These are phyloP conservation scores for Megastigmus dorsalis DNA, from an alignment of 2,888 invertebrate species.

Conservation along the genomic window DNA sequence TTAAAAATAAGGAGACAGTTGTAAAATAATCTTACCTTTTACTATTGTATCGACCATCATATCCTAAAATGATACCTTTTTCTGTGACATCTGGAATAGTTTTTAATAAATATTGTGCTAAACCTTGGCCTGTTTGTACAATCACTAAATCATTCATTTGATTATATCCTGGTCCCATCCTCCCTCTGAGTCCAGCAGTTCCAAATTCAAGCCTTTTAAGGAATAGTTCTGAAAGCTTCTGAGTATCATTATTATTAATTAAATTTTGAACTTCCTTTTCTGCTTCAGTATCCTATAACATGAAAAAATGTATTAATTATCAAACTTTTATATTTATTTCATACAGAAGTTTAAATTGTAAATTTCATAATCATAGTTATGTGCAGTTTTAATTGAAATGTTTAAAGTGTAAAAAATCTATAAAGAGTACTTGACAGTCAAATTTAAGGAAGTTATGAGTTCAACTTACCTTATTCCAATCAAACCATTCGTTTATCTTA, in stretches of 20 bases:
- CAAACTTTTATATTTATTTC: not conserved
- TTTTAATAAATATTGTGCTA: constrained; percentile 84
- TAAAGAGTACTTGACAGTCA: too few relatives aligned
- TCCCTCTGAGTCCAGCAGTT: constrained; percentile 93
- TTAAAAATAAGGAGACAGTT: too few relatives aligned
- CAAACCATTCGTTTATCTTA: constrained; percentile 84
- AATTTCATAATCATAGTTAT: too few relatives aligned
- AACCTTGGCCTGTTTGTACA: constrained; percentile 94
- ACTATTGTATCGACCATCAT: constrained; percentile 94
- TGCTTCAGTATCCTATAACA: constrained; percentile 79
- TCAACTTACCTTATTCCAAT: constrained; percentile 83
- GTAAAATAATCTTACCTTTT: constrained; percentile 78
- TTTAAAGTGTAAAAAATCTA: too few relatives aligned
- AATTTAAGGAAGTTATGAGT: too few relatives aligned
- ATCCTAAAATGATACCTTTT: constrained; percentile 91
- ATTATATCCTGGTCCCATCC: constrained; percentile 94
- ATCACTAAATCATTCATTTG: constrained; percentile 97
- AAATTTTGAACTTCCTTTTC: constrained; percentile 79
- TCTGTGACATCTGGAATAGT: constrained; percentile 77
- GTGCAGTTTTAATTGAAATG: too few relatives aligned
- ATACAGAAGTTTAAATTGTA: too few relatives aligned
- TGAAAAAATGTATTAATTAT: not conserved
- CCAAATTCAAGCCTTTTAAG: constrained; percentile 88
- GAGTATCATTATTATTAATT: constrained; percentile 77
- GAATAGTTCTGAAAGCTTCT: constrained; percentile 80